These are phyloP conservation scores for Corythucha ciliata DNA, from an alignment of 2,888 invertebrate genomes.

Conservation along the genomic window DNA sequence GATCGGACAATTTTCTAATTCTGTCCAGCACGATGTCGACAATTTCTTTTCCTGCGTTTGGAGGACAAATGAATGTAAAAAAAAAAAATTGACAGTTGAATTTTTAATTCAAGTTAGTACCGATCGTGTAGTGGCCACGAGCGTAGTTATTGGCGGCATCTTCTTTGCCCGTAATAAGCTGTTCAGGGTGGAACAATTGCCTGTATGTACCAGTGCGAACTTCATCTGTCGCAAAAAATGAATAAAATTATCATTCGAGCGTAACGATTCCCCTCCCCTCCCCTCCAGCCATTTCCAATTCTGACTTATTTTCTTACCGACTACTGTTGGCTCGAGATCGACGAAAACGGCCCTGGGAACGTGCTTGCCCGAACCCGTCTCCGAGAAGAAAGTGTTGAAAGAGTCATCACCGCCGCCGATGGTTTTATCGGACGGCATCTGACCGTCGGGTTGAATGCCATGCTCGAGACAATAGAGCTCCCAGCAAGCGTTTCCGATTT, in stretches of 20 bases:
- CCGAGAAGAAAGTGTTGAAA: slow-evolving; percentile 46
- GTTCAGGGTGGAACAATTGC: slow-evolving; percentile 58
- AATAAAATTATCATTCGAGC: background rate
- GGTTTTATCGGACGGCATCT: slow-evolving; percentile 49
- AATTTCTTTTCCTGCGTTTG: slow-evolving; percentile 50
- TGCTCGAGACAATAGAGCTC: slow-evolving; percentile 42
- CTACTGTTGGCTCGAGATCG: slow-evolving; percentile 54
- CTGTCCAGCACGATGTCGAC: slow-evolving; percentile 51
- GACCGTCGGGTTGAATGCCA: slow-evolving; percentile 45
- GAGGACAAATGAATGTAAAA: background rate
- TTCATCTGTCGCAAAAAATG: slow-evolving; percentile 50
- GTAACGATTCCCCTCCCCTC: background rate
- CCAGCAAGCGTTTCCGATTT: slow-evolving; percentile 42
- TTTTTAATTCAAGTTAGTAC: slow-evolving; percentile 33
- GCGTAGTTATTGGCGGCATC: slow-evolving; percentile 62
- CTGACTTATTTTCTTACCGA: slow-evolving; percentile 41
- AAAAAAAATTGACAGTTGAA: background rate
- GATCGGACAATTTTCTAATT: slow-evolving; percentile 49
- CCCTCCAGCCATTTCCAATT: background rate
- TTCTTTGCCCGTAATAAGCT: slow-evolving; percentile 58
- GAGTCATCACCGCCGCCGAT: slow-evolving; percentile 41
- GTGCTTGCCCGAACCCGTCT: slow-evolving; percentile 53
- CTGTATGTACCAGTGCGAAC: slow-evolving; percentile 79
- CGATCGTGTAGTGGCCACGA: slow-evolving; percentile 58
- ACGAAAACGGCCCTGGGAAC: slow-evolving; percentile 52